Conservation (phyloP, 2,113 vertebrate genomes). For the Antechinus flavipes region DNA sequence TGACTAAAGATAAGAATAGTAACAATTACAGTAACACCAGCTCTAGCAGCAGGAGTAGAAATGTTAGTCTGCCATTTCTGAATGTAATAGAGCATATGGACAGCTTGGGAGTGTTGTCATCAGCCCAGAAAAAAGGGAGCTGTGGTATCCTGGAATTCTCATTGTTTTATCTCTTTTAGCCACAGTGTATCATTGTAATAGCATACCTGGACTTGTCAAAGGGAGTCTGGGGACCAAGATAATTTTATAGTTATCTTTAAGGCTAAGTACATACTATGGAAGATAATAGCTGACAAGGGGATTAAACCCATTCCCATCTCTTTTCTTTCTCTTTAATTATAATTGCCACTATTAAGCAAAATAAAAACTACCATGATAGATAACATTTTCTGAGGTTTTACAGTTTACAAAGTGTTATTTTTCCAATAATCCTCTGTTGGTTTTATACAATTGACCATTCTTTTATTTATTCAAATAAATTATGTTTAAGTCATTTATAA, state of each 20-base stretch:
- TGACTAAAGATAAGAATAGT: slow-evolving; percentile 57
- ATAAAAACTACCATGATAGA: background rate
- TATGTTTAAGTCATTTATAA: background rate
- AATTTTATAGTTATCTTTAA: slow-evolving; percentile 25
- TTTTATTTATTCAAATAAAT: background rate
- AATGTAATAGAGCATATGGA: slow-evolving; percentile 82
- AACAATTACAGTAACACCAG: slow-evolving; percentile 69
- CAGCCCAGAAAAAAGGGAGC: slow-evolving; percentile 78
- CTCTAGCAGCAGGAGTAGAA: slow-evolving; percentile 78
- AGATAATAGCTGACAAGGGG: background rate
- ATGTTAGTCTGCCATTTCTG: slow-evolving; percentile 80
- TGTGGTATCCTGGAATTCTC: slow-evolving; percentile 72
- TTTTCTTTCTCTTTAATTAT: background rate
- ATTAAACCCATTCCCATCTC: background rate
- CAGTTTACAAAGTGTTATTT: background rate
- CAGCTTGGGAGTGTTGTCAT: slow-evolving; percentile 80
- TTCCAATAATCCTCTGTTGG: background rate
- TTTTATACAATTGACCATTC: background rate
- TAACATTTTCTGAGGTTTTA: background rate
- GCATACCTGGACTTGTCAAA: slow-evolving; percentile 14
- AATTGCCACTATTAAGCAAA: background rate
- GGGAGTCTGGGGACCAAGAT: background rate
- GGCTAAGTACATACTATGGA: background rate
- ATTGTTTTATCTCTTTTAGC: slow-evolving; percentile 74
- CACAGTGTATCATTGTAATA: slow-evolving; percentile 38